Evolutionary conservation across 1,140 invertebrate genomes (phyloP).

Genomic region (Battus philenor): DNA sequence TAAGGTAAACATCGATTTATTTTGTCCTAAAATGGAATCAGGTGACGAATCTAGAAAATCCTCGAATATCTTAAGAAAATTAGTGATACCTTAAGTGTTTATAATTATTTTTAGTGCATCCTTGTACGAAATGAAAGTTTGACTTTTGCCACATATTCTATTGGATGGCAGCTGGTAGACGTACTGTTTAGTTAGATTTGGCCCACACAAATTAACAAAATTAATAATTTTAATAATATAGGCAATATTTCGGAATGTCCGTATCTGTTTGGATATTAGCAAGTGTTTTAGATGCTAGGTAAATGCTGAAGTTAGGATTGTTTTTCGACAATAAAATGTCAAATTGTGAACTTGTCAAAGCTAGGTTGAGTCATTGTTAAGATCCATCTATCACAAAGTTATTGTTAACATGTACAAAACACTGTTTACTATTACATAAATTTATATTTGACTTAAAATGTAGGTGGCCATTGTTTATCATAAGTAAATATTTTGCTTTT

Average conservation of each 20-base stretch:
- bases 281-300: constrained; percentile 39
- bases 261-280: no score
- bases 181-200: constrained; percentile 63
- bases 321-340: constrained; percentile 68
- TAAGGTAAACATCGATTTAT: constrained; percentile 77
- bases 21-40: constrained; percentile 66
- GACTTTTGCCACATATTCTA: constrained; percentile 76
- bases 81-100: constrained; percentile 58
- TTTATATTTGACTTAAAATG: constrained; percentile 9
- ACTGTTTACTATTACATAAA: constrained; percentile 26
- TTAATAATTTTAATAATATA: constrained; percentile 44
- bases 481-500: no score
- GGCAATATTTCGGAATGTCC: no score
- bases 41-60: constrained; percentile 41
- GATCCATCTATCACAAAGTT: constrained; percentile 48
- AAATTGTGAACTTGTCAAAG: constrained; percentile 73
- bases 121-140: constrained; percentile 76
- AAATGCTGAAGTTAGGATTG: constrained; percentile 44
- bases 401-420: constrained; percentile 30
- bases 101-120: constrained; percentile 75
- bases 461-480: no score
- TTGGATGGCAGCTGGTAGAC: constrained; percentile 74
- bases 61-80: constrained; percentile 34
- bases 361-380: constrained; percentile 72
- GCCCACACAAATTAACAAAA: constrained; percentile 57